A percentile compares a stretch with the other conserved stretches of the same genome.
These are phyloP conservation scores for Atractosteus spatula DNA, from an alignment of 2,113 vertebrate genomes.

Conservation along the genomic window DNA sequence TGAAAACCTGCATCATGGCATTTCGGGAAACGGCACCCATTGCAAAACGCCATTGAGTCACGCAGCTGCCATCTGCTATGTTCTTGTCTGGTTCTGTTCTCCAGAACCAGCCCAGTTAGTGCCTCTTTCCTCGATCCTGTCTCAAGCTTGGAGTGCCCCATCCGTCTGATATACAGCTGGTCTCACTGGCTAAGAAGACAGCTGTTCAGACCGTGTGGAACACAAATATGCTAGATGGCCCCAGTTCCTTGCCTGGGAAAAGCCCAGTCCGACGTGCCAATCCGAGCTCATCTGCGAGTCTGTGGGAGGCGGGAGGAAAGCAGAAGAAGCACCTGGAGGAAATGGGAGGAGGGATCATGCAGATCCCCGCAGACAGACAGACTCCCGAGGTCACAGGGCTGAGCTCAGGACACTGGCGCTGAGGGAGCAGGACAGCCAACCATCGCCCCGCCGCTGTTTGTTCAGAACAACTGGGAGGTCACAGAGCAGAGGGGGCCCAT, in stretches of 20 bases:
- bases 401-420: too few relatives aligned
- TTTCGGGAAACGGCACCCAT: too few relatives aligned
- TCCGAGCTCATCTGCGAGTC: not conserved
- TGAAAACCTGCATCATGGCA: too few relatives aligned
- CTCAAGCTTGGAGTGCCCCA: not conserved
- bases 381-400: not conserved
- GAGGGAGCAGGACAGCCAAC: not conserved
- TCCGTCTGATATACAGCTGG: not conserved
- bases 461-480: too few relatives aligned
- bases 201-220: too few relatives aligned
- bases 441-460: not conserved
- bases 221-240: too few relatives aligned
- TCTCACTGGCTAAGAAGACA: slow-evolving; percentile 2
- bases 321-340: not conserved
- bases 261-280: not conserved
- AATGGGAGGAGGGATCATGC: not conserved
- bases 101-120: not conserved
- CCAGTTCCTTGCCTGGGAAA: not conserved
- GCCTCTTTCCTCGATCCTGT: not conserved
- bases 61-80: too few relatives aligned
- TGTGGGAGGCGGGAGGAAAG: not conserved
- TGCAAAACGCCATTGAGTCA: too few relatives aligned
- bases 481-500: too few relatives aligned
- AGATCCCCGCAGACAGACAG: not conserved
- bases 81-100: too few relatives aligned